phyloP scores from a whole-genome alignment of 1,140 invertebrate genomes.

The Metopolophium dirhodum region DNA sequence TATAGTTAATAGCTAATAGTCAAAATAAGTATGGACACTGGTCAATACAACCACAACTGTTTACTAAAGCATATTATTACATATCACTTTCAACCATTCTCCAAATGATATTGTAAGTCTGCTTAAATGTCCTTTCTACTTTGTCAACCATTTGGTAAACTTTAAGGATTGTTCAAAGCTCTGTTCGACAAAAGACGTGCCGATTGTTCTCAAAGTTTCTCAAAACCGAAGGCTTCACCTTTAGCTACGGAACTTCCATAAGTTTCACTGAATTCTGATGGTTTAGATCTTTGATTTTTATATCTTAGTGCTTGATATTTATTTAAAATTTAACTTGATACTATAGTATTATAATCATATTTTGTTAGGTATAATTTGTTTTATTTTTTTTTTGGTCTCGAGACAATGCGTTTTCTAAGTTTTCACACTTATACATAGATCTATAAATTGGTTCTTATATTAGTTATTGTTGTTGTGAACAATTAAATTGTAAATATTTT shows the following conservation, averaged over 20 bases:
- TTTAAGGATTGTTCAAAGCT: slow-evolving; percentile 12
- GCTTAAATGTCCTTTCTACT: slow-evolving; percentile 15
- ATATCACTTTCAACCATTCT: not conserved
- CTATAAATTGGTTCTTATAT: not conserved
- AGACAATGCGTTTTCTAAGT: too few species aligned
- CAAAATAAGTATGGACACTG: not conserved
- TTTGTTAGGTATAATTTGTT: too few species aligned
- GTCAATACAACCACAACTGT: not conserved
- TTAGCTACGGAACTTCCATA: not conserved
- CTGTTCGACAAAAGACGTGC: slow-evolving; percentile 23
- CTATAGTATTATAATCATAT: not conserved
- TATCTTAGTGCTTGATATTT: not conserved
- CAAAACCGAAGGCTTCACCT: not conserved
- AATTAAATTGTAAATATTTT: not conserved
- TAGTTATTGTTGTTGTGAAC: not conserved
- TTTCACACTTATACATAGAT: too few species aligned
- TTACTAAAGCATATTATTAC: not conserved
- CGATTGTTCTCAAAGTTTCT: not conserved
- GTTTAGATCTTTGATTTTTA: not conserved
- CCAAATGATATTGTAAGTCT: not conserved
- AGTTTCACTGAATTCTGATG: not conserved
- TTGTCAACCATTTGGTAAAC: not conserved
- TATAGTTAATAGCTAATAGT: not conserved
- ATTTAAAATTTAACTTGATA: not conserved
- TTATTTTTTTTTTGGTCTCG: too few species aligned